These are phyloP conservation scores for Folsomia manolachei DNA, from an alignment of 2,888 invertebrate species.

Conservation along the genomic window DNA sequence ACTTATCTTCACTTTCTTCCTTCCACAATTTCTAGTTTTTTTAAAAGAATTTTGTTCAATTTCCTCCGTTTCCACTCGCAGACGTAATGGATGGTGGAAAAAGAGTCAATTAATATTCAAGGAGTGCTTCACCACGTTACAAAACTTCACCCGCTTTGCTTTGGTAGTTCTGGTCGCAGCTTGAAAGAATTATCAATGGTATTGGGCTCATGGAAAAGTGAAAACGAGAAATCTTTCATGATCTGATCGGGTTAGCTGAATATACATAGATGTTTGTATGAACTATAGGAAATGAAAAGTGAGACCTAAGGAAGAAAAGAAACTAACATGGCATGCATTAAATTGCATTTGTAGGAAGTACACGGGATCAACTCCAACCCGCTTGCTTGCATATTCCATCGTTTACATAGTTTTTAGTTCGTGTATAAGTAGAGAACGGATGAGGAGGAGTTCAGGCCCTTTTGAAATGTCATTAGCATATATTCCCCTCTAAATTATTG, in stretches of 20 bases:
- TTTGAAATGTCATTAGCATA: constrained; percentile 50
- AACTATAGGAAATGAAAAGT: no score
- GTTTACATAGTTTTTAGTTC: no score
- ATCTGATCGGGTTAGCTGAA: background rate
- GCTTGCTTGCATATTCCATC: background rate
- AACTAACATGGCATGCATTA: no score
- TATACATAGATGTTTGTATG: background rate
- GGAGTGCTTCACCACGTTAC: background rate
- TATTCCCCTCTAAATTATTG: constrained; percentile 46
- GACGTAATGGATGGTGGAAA: background rate
- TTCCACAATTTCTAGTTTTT: background rate
- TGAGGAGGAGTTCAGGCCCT: constrained; percentile 16
- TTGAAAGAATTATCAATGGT: background rate
- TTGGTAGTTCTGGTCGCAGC: background rate
- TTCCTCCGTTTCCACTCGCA: background rate
- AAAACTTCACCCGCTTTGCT: background rate
- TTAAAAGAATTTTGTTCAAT: no score
- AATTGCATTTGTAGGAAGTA: no score
- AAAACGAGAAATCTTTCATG: background rate
- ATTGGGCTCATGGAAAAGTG: background rate
- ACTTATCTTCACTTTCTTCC: background rate
- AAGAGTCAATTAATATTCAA: background rate
- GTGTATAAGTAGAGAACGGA: constrained; percentile 10
- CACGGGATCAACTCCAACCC: no score
- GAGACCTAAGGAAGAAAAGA: no score